Evolutionary conservation across 2,888 invertebrate species (phyloP).

Genomic region (Metopia argyrocephala): DNA sequence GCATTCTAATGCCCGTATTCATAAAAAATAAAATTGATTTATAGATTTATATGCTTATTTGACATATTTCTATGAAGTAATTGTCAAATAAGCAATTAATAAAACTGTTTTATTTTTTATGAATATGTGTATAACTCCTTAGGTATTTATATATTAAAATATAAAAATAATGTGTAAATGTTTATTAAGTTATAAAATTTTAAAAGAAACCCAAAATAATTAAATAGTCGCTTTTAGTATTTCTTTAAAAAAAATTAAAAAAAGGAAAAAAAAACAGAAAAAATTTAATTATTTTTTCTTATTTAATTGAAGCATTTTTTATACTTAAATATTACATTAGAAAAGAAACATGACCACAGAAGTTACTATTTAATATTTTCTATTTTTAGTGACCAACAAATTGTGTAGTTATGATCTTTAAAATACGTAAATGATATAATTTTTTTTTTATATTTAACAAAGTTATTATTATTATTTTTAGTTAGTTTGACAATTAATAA

Average conservation of each 20-base stretch:
- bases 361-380: constrained; percentile 13
- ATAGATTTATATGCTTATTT: too few species aligned
- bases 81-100: too few species aligned
- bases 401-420: constrained; percentile 1
- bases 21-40: too few species aligned
- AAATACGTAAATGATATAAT: background rate
- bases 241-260: too few species aligned
- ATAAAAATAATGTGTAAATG: too few species aligned
- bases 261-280: background rate
- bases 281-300: background rate
- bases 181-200: too few species aligned
- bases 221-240: constrained; percentile 3
- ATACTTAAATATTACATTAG: background rate
- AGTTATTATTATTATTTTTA: background rate
- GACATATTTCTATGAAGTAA: too few species aligned
- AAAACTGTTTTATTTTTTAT: too few species aligned
- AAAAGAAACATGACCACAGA: constrained; percentile 20
- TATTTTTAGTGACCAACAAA: background rate
- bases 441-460: background rate
- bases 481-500: background rate
- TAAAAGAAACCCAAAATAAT: background rate
- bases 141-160: too few species aligned
- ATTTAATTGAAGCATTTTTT: background rate
- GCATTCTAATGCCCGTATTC: too few species aligned
- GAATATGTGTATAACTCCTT: too few species aligned